Evolutionary conservation across 2,888 invertebrate genomes (phyloP).

Genomic region (Andrena marginata): DNA sequence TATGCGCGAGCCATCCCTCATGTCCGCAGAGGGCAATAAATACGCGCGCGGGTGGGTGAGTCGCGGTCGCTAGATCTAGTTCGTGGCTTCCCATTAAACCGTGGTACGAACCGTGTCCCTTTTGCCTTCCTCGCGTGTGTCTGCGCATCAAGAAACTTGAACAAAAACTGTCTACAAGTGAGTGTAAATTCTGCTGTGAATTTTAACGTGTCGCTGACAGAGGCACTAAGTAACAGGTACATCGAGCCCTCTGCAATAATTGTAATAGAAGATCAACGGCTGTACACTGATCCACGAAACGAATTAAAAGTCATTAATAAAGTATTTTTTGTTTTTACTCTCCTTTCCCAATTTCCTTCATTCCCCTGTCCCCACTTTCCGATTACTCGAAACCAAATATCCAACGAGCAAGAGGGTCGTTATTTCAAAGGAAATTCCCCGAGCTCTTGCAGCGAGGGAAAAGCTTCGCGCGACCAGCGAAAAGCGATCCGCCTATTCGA

Average conservation of each 20-base stretch:
- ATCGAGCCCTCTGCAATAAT: too few relatives aligned
- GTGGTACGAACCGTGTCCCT: conserved; percentile 81
- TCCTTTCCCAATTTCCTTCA: too few relatives aligned
- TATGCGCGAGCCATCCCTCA: conserved; percentile 81
- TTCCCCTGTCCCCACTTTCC: too few relatives aligned
- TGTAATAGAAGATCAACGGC: too few relatives aligned
- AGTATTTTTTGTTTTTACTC: too few relatives aligned
- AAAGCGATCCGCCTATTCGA: conserved; percentile 36
- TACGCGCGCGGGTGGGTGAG: conserved; percentile 67
- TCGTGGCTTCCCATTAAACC: conserved; percentile 79
- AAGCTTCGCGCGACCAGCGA: background rate
- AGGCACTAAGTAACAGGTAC: too few relatives aligned
- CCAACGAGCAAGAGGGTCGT: too few relatives aligned
- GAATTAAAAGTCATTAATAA: too few relatives aligned
- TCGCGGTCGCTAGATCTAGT: conserved; percentile 77
- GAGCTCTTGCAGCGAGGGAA: background rate
- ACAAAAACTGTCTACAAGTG: conserved; percentile 9
- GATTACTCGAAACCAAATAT: too few relatives aligned
- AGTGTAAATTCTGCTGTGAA: background rate
- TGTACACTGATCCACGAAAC: too few relatives aligned
- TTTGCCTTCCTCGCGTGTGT: conserved; percentile 38
- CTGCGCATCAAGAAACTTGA: conserved; percentile 25
- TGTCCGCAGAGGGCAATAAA: conserved; percentile 75
- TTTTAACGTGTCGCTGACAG: background rate
- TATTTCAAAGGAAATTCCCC: background rate